phyloP scores from a whole-genome alignment of 2,113 vertebrate species.

The Pseudopodoces humilis region DNA sequence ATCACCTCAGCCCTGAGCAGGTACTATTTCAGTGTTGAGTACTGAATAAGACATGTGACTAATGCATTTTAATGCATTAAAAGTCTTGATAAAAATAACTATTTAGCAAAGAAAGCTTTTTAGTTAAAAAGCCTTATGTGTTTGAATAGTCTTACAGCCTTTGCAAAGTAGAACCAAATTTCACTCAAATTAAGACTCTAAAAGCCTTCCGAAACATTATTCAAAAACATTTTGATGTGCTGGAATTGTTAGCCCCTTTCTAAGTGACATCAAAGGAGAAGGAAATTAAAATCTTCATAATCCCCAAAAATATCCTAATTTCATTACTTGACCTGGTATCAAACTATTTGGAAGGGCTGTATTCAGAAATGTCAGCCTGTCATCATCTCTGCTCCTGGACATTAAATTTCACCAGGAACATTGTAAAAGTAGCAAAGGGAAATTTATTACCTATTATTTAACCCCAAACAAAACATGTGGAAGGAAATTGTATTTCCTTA shows the following conservation, averaged over 20 bases:
- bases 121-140: background rate
- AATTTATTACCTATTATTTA: background rate
- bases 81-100: constrained; percentile 49
- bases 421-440: background rate
- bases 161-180: constrained; percentile 2
- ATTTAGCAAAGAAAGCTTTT: constrained; percentile 54
- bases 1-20: constrained; percentile 4
- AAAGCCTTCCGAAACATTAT: constrained; percentile 36
- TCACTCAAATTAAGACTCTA: constrained; percentile 34
- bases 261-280: constrained; percentile 11
- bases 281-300: constrained; percentile 31
- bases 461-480: background rate
- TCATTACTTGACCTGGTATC: constrained; percentile 2
- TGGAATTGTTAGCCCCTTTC: constrained; percentile 24
- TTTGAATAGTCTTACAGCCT: constrained; percentile 3
- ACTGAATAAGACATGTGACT: constrained; percentile 17
- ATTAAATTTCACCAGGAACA: background rate
- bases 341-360: background rate
- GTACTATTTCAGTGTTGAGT: background rate
- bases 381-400: background rate
- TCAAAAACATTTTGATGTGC: constrained; percentile 18
- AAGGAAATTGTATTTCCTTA: background rate
- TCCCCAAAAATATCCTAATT: constrained; percentile 13
- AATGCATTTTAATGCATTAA: constrained; percentile 51
- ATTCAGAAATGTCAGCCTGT: background rate